A percentile compares a stretch with the other conserved stretches of the same genome.
Conservation (phyloP, 2,113 vertebrate genomes). For the Centropristis striata region DNA sequence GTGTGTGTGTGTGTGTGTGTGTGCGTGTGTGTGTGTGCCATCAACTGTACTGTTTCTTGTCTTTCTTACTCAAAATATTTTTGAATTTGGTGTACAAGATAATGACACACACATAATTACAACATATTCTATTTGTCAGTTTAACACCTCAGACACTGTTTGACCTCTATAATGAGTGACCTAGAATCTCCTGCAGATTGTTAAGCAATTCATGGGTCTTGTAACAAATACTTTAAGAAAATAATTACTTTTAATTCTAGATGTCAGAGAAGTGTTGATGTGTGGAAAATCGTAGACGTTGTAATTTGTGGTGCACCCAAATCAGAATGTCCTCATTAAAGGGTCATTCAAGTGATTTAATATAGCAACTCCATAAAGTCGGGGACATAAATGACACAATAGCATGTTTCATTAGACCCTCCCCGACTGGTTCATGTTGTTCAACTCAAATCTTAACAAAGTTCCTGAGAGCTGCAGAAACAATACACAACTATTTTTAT, state of each 20-base stretch:
- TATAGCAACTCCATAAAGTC: background rate
- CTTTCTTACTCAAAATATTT: background rate
- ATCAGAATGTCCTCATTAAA: slow-evolving; percentile 8
- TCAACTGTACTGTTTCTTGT: background rate
- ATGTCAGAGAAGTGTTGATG: slow-evolving; percentile 7
- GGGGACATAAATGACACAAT: background rate
- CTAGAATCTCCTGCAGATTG: background rate
- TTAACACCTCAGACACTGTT: background rate
- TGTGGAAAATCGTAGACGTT: background rate
- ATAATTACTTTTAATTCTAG: slow-evolving; percentile 13
- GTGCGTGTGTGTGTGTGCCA: background rate
- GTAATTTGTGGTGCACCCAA: background rate
- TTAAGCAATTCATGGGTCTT: background rate
- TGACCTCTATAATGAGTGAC: too few species aligned
- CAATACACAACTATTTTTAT: background rate
- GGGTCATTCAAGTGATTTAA: background rate
- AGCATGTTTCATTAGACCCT: slow-evolving; percentile 11
- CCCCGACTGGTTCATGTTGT: slow-evolving; percentile 1
- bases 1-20: slow-evolving; percentile 6
- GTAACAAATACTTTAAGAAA: background rate
- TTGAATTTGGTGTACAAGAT: too few species aligned
- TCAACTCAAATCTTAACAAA: background rate
- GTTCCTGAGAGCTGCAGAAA: background rate
- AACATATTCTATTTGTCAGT: background rate
- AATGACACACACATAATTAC: background rate